Conservation (phyloP, 2,888 invertebrate species). For the Allolobophora icterica region DNA sequence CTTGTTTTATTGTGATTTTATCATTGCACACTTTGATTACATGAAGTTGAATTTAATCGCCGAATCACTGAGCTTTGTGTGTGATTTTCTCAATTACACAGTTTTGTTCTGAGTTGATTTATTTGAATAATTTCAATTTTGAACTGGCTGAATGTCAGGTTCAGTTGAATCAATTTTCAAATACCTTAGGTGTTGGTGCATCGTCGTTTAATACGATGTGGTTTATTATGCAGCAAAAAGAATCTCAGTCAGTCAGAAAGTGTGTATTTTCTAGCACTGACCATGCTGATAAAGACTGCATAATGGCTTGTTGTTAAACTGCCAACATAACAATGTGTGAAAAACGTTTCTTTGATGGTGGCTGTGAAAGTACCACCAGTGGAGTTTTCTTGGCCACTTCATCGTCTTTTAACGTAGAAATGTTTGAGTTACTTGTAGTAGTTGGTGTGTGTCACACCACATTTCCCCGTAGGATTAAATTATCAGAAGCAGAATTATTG, state of each 20-base stretch:
- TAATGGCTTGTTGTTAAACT: too few species aligned
- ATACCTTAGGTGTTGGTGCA: neutral
- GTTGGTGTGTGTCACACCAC: too few species aligned
- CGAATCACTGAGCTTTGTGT: neutral
- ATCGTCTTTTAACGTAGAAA: too few species aligned
- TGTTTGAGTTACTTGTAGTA: too few species aligned
- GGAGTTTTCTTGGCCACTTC: too few species aligned
- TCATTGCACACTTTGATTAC: too few species aligned
- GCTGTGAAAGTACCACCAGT: too few species aligned
- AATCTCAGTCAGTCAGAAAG: neutral
- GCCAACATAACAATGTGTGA: neutral
- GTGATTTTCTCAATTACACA: neutral
- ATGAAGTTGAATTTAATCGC: neutral
- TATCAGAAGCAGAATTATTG: too few species aligned
- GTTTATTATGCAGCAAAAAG: neutral
- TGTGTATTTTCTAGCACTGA: neutral
- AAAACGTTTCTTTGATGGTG: neutral
- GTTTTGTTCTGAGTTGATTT: too few species aligned
- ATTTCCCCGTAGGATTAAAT: too few species aligned
- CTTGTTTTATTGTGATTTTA: neutral
- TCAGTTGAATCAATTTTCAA: neutral
- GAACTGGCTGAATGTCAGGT: neutral
- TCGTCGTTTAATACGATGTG: neutral
- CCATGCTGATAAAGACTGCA: neutral
- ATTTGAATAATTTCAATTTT: neutral